Conservation (phyloP, 2,113 vertebrate genomes). For the Australoheros scitulus region DNA sequence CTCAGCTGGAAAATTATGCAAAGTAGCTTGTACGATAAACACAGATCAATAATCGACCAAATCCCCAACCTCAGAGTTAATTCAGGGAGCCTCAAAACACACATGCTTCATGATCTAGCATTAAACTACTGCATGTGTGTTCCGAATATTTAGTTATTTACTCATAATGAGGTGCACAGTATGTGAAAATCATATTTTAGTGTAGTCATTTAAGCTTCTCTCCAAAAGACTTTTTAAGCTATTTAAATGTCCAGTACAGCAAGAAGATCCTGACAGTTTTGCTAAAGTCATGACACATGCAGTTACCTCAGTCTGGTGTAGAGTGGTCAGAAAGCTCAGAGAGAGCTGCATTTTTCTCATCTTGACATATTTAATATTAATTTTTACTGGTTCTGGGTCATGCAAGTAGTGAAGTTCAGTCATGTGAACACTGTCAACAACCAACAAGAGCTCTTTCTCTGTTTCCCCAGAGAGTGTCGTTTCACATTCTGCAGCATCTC, state of each 20-base stretch:
- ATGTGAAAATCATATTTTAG: neutral
- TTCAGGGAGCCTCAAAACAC: neutral
- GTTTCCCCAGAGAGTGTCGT: neutral
- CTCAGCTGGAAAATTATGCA: constrained; percentile 46
- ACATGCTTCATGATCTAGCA: neutral
- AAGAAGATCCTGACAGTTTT: neutral
- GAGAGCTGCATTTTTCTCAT: neutral
- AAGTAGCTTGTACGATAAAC: constrained; percentile 38
- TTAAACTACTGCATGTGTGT: neutral
- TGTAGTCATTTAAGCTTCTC: neutral
- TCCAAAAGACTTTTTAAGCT: neutral
- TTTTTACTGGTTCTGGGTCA: neutral
- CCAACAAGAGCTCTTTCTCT: neutral
- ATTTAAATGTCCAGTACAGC: neutral
- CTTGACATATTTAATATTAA: neutral
- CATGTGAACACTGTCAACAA: neutral
- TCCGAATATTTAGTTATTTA: neutral
- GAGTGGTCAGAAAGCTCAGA: neutral
- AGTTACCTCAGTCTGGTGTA: accelerated
- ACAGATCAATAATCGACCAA: constrained; percentile 30
- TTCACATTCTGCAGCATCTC: neutral
- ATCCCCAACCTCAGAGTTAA: neutral
- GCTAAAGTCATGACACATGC: neutral
- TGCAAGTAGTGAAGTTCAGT: neutral
- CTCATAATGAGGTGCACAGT: neutral